Evolutionary conservation across 2,888 invertebrate genomes (phyloP).

Genomic region (Drosophila picticornis): DNA sequence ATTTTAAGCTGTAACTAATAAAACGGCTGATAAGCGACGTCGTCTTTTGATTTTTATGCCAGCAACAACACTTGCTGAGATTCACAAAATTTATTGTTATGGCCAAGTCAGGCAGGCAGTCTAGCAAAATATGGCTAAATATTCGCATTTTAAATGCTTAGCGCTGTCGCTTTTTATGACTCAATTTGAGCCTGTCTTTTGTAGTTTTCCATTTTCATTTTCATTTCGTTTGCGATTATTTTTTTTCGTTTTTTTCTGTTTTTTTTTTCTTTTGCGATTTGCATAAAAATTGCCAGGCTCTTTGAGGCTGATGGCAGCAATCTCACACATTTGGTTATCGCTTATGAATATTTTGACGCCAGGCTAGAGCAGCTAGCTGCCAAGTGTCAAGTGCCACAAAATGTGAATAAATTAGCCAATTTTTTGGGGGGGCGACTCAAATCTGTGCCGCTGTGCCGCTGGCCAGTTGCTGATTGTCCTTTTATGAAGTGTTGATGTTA

Average conservation of each 20-base stretch:
- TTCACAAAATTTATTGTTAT: slow-evolving; percentile 61
- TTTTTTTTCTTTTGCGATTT: slow-evolving; percentile 23
- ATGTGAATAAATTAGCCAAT: slow-evolving; percentile 70
- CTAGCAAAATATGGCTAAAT: slow-evolving; percentile 32
- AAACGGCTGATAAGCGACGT: slow-evolving; percentile 64
- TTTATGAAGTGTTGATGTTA: slow-evolving; percentile 70
- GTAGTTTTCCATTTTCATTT: slow-evolving; percentile 45
- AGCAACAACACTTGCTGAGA: slow-evolving; percentile 28
- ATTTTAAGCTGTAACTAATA: slow-evolving; percentile 77
- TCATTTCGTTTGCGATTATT: slow-evolving; percentile 43
- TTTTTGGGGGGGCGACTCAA: background rate
- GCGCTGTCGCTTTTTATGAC: slow-evolving; percentile 64
- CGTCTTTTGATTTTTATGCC: slow-evolving; percentile 75
- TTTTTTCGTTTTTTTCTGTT: slow-evolving; percentile 36
- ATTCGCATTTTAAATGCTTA: slow-evolving; percentile 70
- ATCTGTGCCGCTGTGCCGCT: slow-evolving; percentile 29
- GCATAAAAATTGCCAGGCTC: slow-evolving; percentile 47
- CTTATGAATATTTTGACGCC: slow-evolving; percentile 79
- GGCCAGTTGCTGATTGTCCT: slow-evolving; percentile 57
- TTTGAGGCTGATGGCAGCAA: slow-evolving; percentile 33
- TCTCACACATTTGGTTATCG: slow-evolving; percentile 61
- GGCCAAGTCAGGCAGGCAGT: slow-evolving; percentile 24
- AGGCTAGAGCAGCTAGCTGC: slow-evolving; percentile 34
- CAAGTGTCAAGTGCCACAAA: slow-evolving; percentile 56
- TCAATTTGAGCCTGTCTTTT: slow-evolving; percentile 59